Evolutionary conservation across 2,113 vertebrate genomes (phyloP).

Genomic region (Spea multiplicata): DNA sequence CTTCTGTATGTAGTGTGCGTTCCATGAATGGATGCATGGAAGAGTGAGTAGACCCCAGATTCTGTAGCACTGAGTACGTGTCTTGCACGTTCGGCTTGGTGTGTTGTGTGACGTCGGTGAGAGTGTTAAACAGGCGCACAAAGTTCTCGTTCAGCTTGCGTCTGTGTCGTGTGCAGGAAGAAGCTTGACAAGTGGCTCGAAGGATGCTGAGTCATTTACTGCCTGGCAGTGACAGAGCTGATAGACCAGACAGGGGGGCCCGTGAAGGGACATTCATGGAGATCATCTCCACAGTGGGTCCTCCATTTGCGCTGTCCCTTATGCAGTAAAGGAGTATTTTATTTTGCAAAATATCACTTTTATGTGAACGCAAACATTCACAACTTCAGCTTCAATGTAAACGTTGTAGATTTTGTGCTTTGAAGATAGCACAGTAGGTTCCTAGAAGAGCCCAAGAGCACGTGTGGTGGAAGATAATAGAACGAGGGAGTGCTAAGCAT

Average conservation of each 20-base stretch:
- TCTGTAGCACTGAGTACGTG: background rate
- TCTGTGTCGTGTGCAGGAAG: slow-evolving; percentile 51
- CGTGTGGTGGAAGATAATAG: too few relatives aligned
- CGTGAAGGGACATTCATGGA: slow-evolving; percentile 52
- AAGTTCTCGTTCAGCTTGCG: slow-evolving; percentile 41
- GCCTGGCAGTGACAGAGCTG: slow-evolving; percentile 63
- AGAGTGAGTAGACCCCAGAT: background rate
- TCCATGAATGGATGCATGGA: background rate
- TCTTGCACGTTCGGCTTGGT: background rate
- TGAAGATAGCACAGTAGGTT: too few relatives aligned
- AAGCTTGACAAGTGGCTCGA: slow-evolving; percentile 53
- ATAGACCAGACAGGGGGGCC: slow-evolving; percentile 61
- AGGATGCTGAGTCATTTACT: slow-evolving; percentile 81
- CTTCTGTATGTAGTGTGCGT: background rate
- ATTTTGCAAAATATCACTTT: too few relatives aligned
- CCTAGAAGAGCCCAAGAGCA: too few relatives aligned
- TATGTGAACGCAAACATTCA: too few relatives aligned
- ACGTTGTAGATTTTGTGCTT: too few relatives aligned
- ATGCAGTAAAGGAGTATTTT: background rate
- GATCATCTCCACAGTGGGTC: slow-evolving; percentile 19
- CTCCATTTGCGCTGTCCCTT: background rate
- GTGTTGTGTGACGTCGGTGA: slow-evolving; percentile 18
- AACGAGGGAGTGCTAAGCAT: too few relatives aligned
- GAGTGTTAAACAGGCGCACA: background rate
- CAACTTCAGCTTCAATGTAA: too few relatives aligned